Percentiles rank a stretch among this genome's conserved stretches.
These are phyloP conservation scores for Nemotelus nigrinus DNA, from an alignment of 2,888 invertebrate species.

Conservation along the genomic window DNA sequence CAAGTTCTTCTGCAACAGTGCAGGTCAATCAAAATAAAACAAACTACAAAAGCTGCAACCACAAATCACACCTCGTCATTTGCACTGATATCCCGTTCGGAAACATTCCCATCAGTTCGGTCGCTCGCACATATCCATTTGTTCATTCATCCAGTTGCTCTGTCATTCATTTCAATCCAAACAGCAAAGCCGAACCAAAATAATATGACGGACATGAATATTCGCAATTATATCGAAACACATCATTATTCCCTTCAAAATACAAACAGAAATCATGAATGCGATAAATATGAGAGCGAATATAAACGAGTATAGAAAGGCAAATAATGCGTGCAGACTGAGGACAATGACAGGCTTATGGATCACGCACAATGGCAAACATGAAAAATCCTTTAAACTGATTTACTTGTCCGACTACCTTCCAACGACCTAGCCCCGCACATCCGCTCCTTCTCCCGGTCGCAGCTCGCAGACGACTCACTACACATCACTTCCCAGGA, in stretches of 20 bases:
- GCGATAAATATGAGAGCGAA: slow-evolving; percentile 13
- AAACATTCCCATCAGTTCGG: slow-evolving; percentile 12
- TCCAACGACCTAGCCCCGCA: background rate
- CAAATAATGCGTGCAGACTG: slow-evolving; percentile 31
- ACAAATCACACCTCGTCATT: slow-evolving; percentile 37
- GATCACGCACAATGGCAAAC: slow-evolving; percentile 41
- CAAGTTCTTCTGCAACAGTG: background rate
- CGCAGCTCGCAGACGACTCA: background rate
- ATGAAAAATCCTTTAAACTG: slow-evolving; percentile 45
- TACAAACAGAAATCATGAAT: slow-evolving; percentile 32
- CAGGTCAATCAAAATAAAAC: background rate
- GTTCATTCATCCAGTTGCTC: slow-evolving; percentile 17
- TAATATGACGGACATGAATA: slow-evolving; percentile 41
- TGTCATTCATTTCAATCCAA: too few species aligned
- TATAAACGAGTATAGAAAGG: slow-evolving; percentile 15
- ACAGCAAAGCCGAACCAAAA: background rate
- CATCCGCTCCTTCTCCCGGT: background rate
- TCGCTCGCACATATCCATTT: background rate
- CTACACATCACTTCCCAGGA: background rate
- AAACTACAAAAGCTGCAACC: slow-evolving; percentile 17
- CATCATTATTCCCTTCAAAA: slow-evolving; percentile 43
- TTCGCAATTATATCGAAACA: slow-evolving; percentile 44
- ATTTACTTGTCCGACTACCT: slow-evolving; percentile 34
- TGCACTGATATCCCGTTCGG: slow-evolving; percentile 40
- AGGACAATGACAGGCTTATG: slow-evolving; percentile 44